These are phyloP conservation scores for Ivindomyrus marchei DNA, from an alignment of 2,113 vertebrate species.

Conservation along the genomic window DNA sequence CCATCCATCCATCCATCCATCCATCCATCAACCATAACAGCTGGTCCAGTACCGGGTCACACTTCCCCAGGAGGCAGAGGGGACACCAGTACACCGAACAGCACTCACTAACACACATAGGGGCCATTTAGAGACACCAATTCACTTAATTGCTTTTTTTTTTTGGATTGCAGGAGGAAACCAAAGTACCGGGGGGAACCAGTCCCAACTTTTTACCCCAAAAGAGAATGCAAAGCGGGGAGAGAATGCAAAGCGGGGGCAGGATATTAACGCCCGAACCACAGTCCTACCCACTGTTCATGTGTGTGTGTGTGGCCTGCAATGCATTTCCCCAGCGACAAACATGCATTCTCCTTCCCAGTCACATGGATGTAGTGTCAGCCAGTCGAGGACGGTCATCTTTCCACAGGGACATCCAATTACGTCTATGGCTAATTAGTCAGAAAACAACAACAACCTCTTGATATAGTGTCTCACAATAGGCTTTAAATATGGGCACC, in stretches of 20 bases:
- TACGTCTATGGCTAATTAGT: background rate
- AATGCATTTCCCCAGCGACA: background rate
- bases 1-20: background rate
- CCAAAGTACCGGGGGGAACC: background rate
- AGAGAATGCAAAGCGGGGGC: background rate
- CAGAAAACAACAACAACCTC: background rate
- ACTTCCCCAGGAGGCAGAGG: background rate
- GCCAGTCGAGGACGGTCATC: background rate
- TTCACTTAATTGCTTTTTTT: background rate
- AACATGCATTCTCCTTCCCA: background rate
- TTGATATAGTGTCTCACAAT: background rate
- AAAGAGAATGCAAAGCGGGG: background rate
- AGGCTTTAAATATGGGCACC: background rate
- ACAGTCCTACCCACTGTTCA: background rate
- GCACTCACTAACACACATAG: background rate
- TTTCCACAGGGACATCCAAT: background rate
- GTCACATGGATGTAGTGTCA: background rate
- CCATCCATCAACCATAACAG: background rate
- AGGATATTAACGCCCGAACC: background rate
- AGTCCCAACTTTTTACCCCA: background rate
- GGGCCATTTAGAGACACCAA: background rate
- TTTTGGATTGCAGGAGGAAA: background rate
- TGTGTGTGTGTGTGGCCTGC: background rate
- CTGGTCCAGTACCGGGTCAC: background rate
- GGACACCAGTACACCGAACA: background rate